Evolutionary conservation across 2,888 invertebrate species (phyloP).

Genomic region (Drosophila kuntzei): DNA sequence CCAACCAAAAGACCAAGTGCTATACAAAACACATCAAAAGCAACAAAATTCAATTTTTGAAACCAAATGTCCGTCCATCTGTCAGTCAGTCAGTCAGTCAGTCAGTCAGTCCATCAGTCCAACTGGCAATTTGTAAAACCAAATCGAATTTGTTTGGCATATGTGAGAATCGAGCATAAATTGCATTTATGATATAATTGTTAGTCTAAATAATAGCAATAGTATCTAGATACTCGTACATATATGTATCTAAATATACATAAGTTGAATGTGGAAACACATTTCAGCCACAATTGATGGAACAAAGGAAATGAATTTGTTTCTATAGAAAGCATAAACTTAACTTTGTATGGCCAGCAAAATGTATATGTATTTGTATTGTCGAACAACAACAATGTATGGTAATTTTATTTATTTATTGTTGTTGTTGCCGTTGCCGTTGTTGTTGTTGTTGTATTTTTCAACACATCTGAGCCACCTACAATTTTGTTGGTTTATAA

Average conservation of each 20-base stretch:
- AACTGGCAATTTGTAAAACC: slow-evolving; percentile 20
- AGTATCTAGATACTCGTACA: slow-evolving; percentile 5
- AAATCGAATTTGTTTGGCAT: slow-evolving; percentile 19
- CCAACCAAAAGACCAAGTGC: slow-evolving; percentile 36
- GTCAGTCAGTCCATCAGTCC: slow-evolving; percentile 9
- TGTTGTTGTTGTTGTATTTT: slow-evolving; percentile 45
- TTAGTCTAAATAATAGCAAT: background rate
- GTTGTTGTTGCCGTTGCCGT: slow-evolving; percentile 35
- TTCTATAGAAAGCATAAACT: slow-evolving; percentile 41
- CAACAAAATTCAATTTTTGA: slow-evolving; percentile 14
- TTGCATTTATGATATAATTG: slow-evolving; percentile 38
- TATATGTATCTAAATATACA: slow-evolving; percentile 16
- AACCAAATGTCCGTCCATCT: slow-evolving; percentile 28
- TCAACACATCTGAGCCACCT: slow-evolving; percentile 82
- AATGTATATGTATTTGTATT: slow-evolving; percentile 14
- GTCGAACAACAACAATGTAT: slow-evolving; percentile 52
- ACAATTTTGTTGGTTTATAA: slow-evolving; percentile 85
- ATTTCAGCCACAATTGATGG: slow-evolving; percentile 36
- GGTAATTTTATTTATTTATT: slow-evolving; percentile 64
- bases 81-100: slow-evolving; percentile 11
- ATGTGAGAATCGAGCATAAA: slow-evolving; percentile 25
- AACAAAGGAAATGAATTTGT: slow-evolving; percentile 51
- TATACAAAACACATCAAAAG: slow-evolving; percentile 42
- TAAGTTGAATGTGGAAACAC: slow-evolving; percentile 15
- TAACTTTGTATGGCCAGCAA: slow-evolving; percentile 23